phyloP scores from a whole-genome alignment of 2,888 invertebrate species.

The Drosophila barbarae region DNA sequence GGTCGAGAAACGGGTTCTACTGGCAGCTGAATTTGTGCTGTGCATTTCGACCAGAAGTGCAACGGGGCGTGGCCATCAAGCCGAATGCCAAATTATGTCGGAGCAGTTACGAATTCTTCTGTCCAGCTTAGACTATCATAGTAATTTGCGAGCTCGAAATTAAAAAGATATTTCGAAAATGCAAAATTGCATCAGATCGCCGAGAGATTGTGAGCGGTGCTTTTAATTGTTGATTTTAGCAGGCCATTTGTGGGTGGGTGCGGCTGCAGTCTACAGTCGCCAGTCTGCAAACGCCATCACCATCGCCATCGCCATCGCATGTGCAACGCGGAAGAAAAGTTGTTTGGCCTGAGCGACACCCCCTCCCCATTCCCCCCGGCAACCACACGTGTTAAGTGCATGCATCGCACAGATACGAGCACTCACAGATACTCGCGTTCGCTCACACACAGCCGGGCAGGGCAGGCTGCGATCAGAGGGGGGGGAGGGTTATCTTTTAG shows the following conservation, averaged over 20 bases:
- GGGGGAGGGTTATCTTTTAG: slow-evolving; percentile 26
- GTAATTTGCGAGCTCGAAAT: slow-evolving; percentile 61
- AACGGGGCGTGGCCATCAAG: slow-evolving; percentile 33
- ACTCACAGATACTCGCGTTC: slow-evolving; percentile 48
- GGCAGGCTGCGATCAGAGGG: slow-evolving; percentile 16
- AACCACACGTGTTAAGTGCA: slow-evolving; percentile 44
- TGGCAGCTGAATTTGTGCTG: slow-evolving; percentile 36
- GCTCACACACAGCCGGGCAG: slow-evolving; percentile 18
- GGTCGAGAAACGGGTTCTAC: slow-evolving; percentile 41
- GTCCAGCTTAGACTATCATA: slow-evolving; percentile 31
- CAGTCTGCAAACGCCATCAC: slow-evolving; percentile 24
- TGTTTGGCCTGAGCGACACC: slow-evolving; percentile 44
- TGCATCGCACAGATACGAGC: slow-evolving; percentile 64
- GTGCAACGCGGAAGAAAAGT: slow-evolving; percentile 75
- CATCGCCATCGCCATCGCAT: slow-evolving; percentile 45
- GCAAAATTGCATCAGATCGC: slow-evolving; percentile 69
- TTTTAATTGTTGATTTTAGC: slow-evolving; percentile 71
- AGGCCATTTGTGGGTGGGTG: slow-evolving; percentile 71
- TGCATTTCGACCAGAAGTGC: slow-evolving; percentile 1
- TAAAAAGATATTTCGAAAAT: slow-evolving; percentile 67
- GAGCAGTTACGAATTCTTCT: slow-evolving; percentile 29
- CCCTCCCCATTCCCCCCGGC: slow-evolving; percentile 14
- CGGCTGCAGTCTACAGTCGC: slow-evolving; percentile 37
- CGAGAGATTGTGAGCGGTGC: slow-evolving; percentile 50
- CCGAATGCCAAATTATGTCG: slow-evolving; percentile 48